These are phyloP conservation scores for Trematocara marginatum DNA, from an alignment of 2,113 vertebrate genomes.

Conservation along the genomic window DNA sequence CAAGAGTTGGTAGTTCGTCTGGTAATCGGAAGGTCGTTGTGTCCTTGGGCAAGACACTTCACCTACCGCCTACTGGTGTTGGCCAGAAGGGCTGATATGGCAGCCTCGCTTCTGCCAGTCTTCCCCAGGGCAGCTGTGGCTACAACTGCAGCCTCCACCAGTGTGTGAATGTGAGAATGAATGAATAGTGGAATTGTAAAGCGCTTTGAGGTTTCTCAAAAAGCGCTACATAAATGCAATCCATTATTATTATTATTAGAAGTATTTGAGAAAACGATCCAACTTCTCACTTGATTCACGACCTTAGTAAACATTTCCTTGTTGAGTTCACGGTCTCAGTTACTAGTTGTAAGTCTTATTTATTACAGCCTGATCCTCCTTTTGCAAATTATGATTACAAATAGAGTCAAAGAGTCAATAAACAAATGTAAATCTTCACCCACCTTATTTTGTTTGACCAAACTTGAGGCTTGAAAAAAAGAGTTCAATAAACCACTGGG, in stretches of 20 bases:
- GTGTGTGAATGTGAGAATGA: not conserved
- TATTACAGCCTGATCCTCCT: not conserved
- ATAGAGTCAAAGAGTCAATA: not conserved
- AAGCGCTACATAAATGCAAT: not conserved
- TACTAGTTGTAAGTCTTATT: not conserved
- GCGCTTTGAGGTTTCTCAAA: fast-evolving
- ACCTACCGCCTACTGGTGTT: not conserved
- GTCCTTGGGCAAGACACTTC: not conserved
- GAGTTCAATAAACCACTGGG: not conserved
- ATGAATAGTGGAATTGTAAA: not conserved
- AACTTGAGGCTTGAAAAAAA: not conserved
- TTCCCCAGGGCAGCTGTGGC: no score
- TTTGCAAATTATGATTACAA: not conserved
- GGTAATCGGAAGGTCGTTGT: not conserved
- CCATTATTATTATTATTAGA: not conserved
- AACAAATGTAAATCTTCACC: not conserved
- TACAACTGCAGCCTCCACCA: not conserved
- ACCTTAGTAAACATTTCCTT: not conserved
- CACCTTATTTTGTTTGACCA: not conserved
- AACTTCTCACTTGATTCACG: not conserved
- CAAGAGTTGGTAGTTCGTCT: fast-evolving
- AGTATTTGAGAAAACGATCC: not conserved
- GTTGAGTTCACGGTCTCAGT: not conserved
- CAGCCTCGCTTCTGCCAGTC: no score
- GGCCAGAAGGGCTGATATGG: no score